Base-by-base conservation (phyloP, 2,113 vertebrate genomes). In the Archilochus colubris region DNA sequence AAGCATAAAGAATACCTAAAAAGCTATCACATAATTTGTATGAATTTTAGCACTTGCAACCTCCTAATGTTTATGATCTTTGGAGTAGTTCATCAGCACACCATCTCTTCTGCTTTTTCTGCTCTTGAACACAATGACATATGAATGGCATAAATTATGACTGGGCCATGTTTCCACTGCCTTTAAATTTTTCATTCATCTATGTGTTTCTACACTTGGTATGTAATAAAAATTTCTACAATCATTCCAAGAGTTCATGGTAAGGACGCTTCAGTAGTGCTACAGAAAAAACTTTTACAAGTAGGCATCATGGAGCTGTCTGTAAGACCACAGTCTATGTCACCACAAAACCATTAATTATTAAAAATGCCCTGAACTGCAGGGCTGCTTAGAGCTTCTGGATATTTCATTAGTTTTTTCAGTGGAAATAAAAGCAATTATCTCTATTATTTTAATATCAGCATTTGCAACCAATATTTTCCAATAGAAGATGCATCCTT, bases 281-380 rank as follows among this genome's bases (percentile, higher is more conserved):
- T 72, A 40, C 10, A 76, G 70, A 93, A 92, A 77, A 75, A 24
- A 61, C 28, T 92, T 79, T 77, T 50, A 77, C 81, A 80, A 86
- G 57, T 67, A 83, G 27, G 77, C 50, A 88, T 86, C 40, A 70
- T 30, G 57, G 12, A 78, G 66, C 70, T 55, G 48, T 66, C 51
- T 89, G 82, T 33, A 77, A 59, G 38, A 81, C 18, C 50, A 70
- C 31, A 43, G 77, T 30, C 76, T 90, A 30, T 79, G n/a, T 68
- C 92, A 92, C 92, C 64, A 87, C 27, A 57, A 14, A 46, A 5
- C 3, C 44, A 76, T 94, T 87, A 95, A 96, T 93, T 82, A 97
- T 94, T 93, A 84, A 95, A 94, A 92, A 87, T 85, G 36, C 81
- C 86, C 81, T 64, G 70, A 88, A 89, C 40, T 43, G n/a, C 61